Evolutionary conservation across 2,888 invertebrate genomes (phyloP), one percentile per base, ranked within the genome.

Genomic region (Bellardia bayeri): DNA sequence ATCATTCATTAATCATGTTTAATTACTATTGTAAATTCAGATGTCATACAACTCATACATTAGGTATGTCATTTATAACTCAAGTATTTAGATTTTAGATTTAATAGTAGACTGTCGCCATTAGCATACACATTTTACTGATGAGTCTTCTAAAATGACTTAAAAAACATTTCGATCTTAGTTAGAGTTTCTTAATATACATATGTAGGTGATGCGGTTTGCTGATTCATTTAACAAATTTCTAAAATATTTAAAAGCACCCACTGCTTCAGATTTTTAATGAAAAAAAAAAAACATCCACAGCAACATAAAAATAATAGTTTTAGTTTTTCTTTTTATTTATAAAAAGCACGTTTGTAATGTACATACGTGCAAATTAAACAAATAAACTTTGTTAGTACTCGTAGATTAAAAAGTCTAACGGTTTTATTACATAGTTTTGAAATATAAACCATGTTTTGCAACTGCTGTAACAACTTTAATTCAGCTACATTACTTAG

Each of bases 311-410:
- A 54, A 42, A 68, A 68, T 23, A 42, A 64, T n/a, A 2, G 11
- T 49, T 68, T 42, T 42, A 16, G 40, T 40, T 42, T 71, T 16
- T 49, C 9, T 23, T 79, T 68, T 66, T 45, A 78, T 68, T 78
- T 37, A 64, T 5, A 3, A 79, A 42, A 33, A 68, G 56, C 78
- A 79, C 45, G 68, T 79, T 68, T 56, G 14, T 30, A 40, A 79
- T 45, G 58, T 30, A 68, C 68, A 58, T 79, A 68, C 68, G 68
- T 79, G 68, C 58, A 33, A 58, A 58, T 40, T 45, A 16, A 64
- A 23, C 40, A 76, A 54, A 54, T 33, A 30, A 66, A 54, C 4
- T 64, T 23, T 33, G n/a, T 51, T 49, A 58, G 7, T 14, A 61
- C 8, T 61, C 7, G 1, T 23, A 45, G 23, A 13, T 5, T 45